Evolutionary conservation across 2,797 vertebrate genomes (phyloP), one percentile per base, ranked within the genome.

Genomic region (Iguana delicatissima): DNA sequence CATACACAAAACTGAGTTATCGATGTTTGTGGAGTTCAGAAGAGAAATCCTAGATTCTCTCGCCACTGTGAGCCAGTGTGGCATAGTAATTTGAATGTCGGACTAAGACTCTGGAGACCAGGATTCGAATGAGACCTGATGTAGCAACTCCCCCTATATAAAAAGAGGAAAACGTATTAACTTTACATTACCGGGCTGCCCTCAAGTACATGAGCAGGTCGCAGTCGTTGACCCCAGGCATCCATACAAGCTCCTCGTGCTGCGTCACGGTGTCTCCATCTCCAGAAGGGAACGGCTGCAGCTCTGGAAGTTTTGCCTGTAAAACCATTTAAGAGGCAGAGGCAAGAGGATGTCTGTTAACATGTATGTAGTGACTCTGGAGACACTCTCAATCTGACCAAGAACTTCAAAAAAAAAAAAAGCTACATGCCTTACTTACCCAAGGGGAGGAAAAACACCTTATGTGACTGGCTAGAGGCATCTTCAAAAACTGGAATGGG

Each of bases 161-260:
- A 74, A 13, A 42, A 6, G 16, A 57, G 14, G 4, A 1, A 62
- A 42, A 20, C 1, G 0, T 0, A 50, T 38, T 1, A 38, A 74
- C 57, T 55, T 64, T 0, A 26, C 18, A 29, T 98, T 97, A 99
- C 99, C 99, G 98, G 93, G 99, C 99, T 91, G 99, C 99, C 96
- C 99, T 97, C 95, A 99, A 98, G 97, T 99, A 99, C 99, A 99
- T 99, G 67, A 99, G 99, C 95, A 99, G 98, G 97, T 99, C 99
- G 94, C 99, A 99, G 97, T 99, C 99, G 20, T 99, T 99, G 95
- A 99, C 98, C 90, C 99, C 99, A 0, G 99, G 99, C 98, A 99
- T 99, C 99, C 99, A 99, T 87, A 99, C 99, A 84, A 99, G 98
- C 89, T 99, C 99, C 94, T 99, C 99, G 91, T 99, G 99, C 95